Evolutionary conservation across 2,797 vertebrate genomes (phyloP).

Genomic region (Gadopsis bispinosus): DNA sequence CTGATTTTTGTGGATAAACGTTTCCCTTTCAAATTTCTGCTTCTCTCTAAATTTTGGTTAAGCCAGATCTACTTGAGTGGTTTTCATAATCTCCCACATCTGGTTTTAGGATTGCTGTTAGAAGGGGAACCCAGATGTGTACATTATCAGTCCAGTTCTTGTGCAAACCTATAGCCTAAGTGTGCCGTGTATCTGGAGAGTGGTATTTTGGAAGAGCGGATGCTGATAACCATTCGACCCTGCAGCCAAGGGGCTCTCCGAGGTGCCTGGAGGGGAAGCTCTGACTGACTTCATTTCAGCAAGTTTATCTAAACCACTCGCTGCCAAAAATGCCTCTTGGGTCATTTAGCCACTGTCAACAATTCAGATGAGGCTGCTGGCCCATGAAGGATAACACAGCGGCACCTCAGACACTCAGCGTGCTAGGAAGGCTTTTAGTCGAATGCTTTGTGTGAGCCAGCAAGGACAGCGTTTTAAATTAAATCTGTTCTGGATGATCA

Average conservation of each 20-base stretch:
- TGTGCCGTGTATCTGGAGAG: conserved; percentile 20
- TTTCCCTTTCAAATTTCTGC: conserved; percentile 9
- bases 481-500: conserved; percentile 26
- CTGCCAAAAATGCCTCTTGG: conserved; percentile 67
- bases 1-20: background rate
- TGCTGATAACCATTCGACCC: conserved; percentile 44
- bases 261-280: conserved; percentile 37
- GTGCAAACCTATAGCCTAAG: conserved; percentile 2
- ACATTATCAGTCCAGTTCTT: conserved; percentile 13
- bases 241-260: conserved; percentile 17
- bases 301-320: conserved; percentile 68
- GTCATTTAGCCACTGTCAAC: conserved; percentile 78
- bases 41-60: background rate
- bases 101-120: conserved; percentile 12
- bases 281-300: conserved; percentile 64
- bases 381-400: conserved; percentile 72
- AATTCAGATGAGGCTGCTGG: conserved; percentile 66
- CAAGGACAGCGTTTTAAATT: background rate
- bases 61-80: background rate
- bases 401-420: conserved; percentile 38
- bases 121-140: conserved; percentile 6
- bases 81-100: background rate
- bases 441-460: conserved; percentile 10
- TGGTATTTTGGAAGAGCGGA: conserved; percentile 22
- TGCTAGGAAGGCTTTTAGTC: conserved; percentile 35